Conservation (phyloP, 2,113 vertebrate species). For the Formicarius rufipectus region DNA sequence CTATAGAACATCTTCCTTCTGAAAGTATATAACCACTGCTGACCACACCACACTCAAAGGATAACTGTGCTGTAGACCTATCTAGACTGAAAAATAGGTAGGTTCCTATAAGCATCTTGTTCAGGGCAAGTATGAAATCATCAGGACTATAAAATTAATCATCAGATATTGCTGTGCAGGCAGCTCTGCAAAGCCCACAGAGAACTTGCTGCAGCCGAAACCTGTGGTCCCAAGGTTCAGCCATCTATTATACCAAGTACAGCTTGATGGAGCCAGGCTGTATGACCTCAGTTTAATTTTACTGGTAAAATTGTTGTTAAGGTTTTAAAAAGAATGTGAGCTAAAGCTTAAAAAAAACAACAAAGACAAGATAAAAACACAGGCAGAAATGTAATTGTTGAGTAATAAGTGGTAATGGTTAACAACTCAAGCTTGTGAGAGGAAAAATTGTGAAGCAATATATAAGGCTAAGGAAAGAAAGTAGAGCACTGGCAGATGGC, state of each 20-base stretch:
- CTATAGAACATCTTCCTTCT: not conserved
- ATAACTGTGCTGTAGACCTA: not conserved
- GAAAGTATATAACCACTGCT: not conserved
- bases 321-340: not conserved
- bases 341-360: not conserved
- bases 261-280: not conserved
- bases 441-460: not conserved
- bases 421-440: not conserved
- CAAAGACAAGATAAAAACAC: not conserved
- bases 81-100: not conserved
- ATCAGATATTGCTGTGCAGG: not conserved
- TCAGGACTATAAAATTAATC: not conserved
- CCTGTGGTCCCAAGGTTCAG: not conserved
- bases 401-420: not conserved
- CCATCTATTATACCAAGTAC: not conserved
- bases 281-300: not conserved
- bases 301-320: not conserved
- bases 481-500: not conserved
- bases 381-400: not conserved
- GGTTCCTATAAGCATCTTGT: not conserved
- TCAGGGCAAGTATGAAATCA: not conserved
- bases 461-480: not conserved
- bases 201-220: not conserved
- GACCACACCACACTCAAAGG: not conserved
- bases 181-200: not conserved